Evolutionary conservation across 2,797 vertebrate genomes (phyloP), one percentile per base, ranked within the genome.

Genomic region (Champsocephalus esox): DNA sequence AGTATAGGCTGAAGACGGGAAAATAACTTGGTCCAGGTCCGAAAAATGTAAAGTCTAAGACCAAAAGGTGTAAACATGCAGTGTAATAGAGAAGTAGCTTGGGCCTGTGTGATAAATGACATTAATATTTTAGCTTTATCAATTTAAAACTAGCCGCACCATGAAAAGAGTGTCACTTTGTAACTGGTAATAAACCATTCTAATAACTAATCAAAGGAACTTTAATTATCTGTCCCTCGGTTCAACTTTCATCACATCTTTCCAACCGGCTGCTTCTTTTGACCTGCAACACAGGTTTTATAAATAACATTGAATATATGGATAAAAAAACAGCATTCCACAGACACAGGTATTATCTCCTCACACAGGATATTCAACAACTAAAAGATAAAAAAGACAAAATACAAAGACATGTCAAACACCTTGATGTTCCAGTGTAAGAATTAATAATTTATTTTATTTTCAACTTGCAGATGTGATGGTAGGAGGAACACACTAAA

Each of bases 391-490:
- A 70, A 71, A 75, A 77, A 38, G 1, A 73, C 49, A 64, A 64
- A 34, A 62, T 11, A 57, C 19, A 70, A 14, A 81, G 24, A 82
- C 70, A 75, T 70, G 75, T 54, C 59, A 80, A 50, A 87, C 21
- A 64, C 41, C 49, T 91, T 91, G 86, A 87, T 89, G 89, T 82
- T 75, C 68, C 81, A 87, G 74, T 81, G 79, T 75, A 67, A 63
- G 78, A 82, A 74, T 21, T 44, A 73, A 86, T 81, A 70, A 77
- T 62, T 81, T 72, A 77, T 58, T 75, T 68, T 66, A 32, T n/a
- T 70, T 59, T 80, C 70, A 67, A 67, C 51, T 69, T 54, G 54
- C 72, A 75, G 61, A 70, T 58, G 59, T 63, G 19, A 79, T 44
- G 7, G 70, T 16, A 67, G 51, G 41, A 79, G 66, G 16, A 79